Conservation (phyloP, 1,140 invertebrate genomes). For the Metaphire vulgaris region DNA sequence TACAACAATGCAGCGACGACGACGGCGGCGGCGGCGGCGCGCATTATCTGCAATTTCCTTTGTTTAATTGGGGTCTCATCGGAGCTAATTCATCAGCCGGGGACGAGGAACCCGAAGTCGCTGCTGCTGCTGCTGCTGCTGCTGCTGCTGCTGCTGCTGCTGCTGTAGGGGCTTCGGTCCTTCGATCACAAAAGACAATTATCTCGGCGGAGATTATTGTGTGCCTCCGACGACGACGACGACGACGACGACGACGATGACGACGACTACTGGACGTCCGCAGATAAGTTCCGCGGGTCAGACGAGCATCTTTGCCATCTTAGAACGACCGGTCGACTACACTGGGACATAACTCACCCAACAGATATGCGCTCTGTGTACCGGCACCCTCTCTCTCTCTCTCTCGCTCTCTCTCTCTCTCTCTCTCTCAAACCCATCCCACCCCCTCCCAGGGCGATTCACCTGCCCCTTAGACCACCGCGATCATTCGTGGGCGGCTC, state of each 20-base stretch:
- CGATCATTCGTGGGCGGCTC: no score
- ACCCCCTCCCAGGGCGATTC: no score
- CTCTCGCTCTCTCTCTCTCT: no score
- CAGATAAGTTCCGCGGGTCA: background rate
- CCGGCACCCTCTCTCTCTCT: no score
- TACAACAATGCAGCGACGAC: background rate
- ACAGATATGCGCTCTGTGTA: no score
- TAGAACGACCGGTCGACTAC: background rate
- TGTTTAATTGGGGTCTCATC: background rate
- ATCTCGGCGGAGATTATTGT: background rate
- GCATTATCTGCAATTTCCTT: slow-evolving; percentile 1
- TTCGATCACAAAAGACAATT: slow-evolving; percentile 3
- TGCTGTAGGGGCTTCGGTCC: no score
- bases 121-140: no score
- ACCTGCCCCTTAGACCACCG: no score
- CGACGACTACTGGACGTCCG: background rate
- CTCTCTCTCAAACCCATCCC: no score
- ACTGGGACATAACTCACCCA: background rate
- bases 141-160: no score
- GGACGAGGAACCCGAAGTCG: background rate
- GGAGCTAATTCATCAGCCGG: background rate
- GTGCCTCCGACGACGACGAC: background rate
- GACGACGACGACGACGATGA: background rate
- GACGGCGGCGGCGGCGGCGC: no score
- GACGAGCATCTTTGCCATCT: background rate